Evolutionary conservation across 2,113 vertebrate species (phyloP).

Genomic region (Nesospiza acunhae): DNA sequence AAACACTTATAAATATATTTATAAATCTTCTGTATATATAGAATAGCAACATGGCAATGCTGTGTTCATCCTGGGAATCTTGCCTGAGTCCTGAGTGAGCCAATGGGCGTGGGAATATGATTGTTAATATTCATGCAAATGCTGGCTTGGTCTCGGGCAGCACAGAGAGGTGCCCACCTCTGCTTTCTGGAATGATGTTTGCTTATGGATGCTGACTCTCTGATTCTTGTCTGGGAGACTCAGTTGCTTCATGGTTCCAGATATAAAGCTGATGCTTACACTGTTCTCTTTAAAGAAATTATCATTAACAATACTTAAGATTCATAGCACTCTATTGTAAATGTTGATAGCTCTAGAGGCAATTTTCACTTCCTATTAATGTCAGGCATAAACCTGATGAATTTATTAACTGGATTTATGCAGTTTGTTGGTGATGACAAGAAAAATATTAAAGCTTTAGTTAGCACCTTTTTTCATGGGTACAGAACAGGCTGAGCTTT

Average conservation of each 20-base stretch:
- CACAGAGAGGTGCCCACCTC: background rate
- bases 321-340: slow-evolving; percentile 1
- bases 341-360: slow-evolving; percentile 6
- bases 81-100: background rate
- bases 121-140: background rate
- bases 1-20: background rate
- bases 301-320: slow-evolving; percentile 38
- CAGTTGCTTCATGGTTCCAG: background rate
- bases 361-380: slow-evolving; percentile 55
- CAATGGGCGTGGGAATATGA: background rate
- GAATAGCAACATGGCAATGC: background rate
- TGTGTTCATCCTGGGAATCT: background rate
- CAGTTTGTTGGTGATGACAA: slow-evolving; percentile 21
- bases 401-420: slow-evolving; percentile 41
- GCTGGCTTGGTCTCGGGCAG: background rate
- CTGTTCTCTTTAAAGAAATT: background rate
- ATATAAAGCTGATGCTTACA: background rate
- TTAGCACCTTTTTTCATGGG: background rate
- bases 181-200: background rate
- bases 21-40: background rate
- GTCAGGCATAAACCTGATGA: slow-evolving; percentile 29
- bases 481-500: slow-evolving; percentile 5
- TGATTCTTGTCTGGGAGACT: background rate
- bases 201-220: background rate
- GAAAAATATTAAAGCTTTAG: slow-evolving; percentile 28